Evolutionary conservation across 1,140 invertebrate genomes (phyloP), one percentile per base, ranked within the genome.

Genomic region (Pararge aegeria): DNA sequence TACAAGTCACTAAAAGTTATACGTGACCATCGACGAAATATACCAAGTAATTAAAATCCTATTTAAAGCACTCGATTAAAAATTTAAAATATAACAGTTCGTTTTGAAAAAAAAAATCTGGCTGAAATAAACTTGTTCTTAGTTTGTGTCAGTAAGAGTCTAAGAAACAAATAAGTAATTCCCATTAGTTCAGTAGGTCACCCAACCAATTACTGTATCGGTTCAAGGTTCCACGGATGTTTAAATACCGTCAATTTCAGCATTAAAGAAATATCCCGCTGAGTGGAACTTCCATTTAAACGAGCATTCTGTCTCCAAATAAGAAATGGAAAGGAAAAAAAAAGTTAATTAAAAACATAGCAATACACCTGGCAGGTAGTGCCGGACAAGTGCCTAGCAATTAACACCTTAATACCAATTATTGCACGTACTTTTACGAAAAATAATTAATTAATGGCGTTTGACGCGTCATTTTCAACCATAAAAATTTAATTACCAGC

Each of bases 401-500:
- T 42, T 42, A 42, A 42, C 38, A 18, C 38, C 2, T 42, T 42
- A 42, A 18, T 42, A 16, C 13, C 1, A 16, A 42, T 42, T 42
- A 42, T 18, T 42, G 13, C 13, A 18, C 13, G 15, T 18, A 42
- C 13, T 15, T 42, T 42, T 16, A 15, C 38, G 4, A 10, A 16
- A 42, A 42, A 42, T 42, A 18, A 42, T 13, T 42, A 42, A 42
- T 42, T 42, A 42, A 42, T 42, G 15, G 16, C 13, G 16, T 42
- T 42, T 42, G 38, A 42, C 38, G 18, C 38, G 38, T 42, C 13
- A 42, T 42, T 42, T 42, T 42, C 6, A 16, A 15, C 10, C 0
- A 42, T 18, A 42, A 42, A 42, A 42, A 9, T 42, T 16, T 18
- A 16, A 42, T 42, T 42, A 12, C 38, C 6, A 15, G 5, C 16